Percentiles rank a stretch among this genome's conserved stretches.
These are phyloP conservation scores for Papilio xuthus DNA, from an alignment of 1,140 invertebrate genomes.

Conservation along the genomic window DNA sequence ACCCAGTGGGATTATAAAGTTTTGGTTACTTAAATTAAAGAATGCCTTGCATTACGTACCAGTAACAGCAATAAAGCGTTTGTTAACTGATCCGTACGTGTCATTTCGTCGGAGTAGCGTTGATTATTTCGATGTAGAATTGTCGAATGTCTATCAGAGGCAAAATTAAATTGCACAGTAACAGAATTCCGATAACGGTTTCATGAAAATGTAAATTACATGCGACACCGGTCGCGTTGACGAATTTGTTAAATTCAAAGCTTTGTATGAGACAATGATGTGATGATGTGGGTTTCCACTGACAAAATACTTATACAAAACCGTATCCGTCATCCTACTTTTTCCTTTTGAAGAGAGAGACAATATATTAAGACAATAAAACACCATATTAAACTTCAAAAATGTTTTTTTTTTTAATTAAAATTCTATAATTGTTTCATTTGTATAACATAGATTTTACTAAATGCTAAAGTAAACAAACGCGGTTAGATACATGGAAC, in stretches of 20 bases:
- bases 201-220: conserved; percentile 26
- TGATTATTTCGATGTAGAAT: background rate
- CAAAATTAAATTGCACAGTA: conserved; percentile 7
- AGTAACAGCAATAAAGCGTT: background rate
- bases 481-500: background rate
- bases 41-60: background rate
- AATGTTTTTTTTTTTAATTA: too few species aligned
- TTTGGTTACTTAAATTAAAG: background rate
- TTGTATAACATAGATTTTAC: too few species aligned
- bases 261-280: background rate
- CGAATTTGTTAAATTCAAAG: background rate
- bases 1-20: too few species aligned
- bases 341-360: too few species aligned
- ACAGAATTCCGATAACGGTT: conserved; percentile 24
- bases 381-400: too few species aligned
- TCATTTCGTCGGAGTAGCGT: background rate
- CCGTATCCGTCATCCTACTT: too few species aligned
- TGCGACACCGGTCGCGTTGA: background rate
- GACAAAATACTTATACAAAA: background rate
- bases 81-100: background rate
- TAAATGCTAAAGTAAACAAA: background rate
- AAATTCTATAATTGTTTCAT: too few species aligned
- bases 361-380: too few species aligned
- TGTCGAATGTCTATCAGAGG: conserved; percentile 18
- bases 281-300: too few species aligned